Evolutionary conservation across 2,888 invertebrate species (phyloP), one percentile per base, ranked within the genome.

Genomic region (Sepiola atlantica): DNA sequence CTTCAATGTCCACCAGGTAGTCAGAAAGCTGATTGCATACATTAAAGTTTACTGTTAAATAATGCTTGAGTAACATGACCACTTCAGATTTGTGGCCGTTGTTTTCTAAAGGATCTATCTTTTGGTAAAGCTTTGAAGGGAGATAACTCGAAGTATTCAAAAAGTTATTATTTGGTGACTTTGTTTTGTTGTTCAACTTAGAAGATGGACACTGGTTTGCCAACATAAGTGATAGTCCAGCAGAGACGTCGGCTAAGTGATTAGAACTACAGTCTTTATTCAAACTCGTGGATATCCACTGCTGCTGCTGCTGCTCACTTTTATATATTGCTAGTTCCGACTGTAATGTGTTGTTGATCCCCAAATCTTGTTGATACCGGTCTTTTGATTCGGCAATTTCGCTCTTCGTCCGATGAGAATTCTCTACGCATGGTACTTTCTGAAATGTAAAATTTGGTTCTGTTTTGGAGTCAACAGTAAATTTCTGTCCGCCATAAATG

Each of bases 401-500:
- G 35, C 90, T 90, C 55, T 90, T 94, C 18, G 93, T 55, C 35
- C 90, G 61, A 55, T 94, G 61, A 35, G 55, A 77, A 77, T 90
- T 93, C 20, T 90, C 77, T 16, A 54, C 20, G 28, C 93, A 92
- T 32, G 28, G 55, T 28, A 61, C 28, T 55, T 93, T 55, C 90
- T 94, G 77, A 57, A 54, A 92, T 35, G 92, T 57, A n/a, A 94
- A 77, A 35, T 92, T 92, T n/a, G 91, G 55, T 16, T 55, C 55
- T 24, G 90, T 35, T n/a, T 90, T 45, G 57, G 35, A 61, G 92
- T 55, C 35, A 20, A 35, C 6, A 8, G 24, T 90, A 35, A 90
- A 28, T 18, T 35, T 35, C 35, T 32, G 18, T 55, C 93, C 77
- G 8, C 45, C 77, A 93, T 28, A 55, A 14, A 57, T 93, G 16